Base-by-base conservation (phyloP, 2,113 vertebrate genomes). In the Upupa epops region DNA sequence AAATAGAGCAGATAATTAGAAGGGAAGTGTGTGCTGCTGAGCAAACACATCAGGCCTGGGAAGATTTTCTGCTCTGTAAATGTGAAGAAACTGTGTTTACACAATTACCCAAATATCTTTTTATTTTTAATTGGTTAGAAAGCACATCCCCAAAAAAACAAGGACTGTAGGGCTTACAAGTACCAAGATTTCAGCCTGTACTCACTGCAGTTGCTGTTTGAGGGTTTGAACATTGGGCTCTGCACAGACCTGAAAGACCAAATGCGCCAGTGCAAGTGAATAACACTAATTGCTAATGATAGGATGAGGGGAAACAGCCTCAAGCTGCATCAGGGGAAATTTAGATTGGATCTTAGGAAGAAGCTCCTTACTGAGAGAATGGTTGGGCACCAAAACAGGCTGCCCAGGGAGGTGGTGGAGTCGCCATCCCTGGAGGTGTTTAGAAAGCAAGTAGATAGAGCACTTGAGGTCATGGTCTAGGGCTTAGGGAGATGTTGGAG, bases 1-100 rank as follows among this genome's bases (percentile, higher is more conserved):
- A 96, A 96, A 88, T 26, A 89, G 73, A 92, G 84, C 76, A 91
- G 86, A 82, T 92, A 94, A 94, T 96, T 94, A 96, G 84, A 60
- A 86, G 76, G 85, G 78, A 93, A 86, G 52, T 70, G 69, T 3
- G 0, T 75, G 87, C 49, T 96, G 72, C 80, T 92, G 91, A 85
- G 80, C 78, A 93, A 95, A 93, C 88, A 91, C 25, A 36, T 82
- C 70, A 71, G 56, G 77, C 69, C 71, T 0, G 31, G 58, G 63
- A 65, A 84, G 48, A 72, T 71, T 68, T 95, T 89, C 84, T 95
- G 70, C 79, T 76, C 86, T 82, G 65, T 42, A 82, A 88, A 78
- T 25, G 81, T 18, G 49, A 48, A 80, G 55, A 89, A 89, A 64
- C 26, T 71, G 26, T 6, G 17, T 64, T 88, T 64, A 77, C n/a